Conservation (phyloP, 2,888 invertebrate species). For the Glomeris marginata region DNA sequence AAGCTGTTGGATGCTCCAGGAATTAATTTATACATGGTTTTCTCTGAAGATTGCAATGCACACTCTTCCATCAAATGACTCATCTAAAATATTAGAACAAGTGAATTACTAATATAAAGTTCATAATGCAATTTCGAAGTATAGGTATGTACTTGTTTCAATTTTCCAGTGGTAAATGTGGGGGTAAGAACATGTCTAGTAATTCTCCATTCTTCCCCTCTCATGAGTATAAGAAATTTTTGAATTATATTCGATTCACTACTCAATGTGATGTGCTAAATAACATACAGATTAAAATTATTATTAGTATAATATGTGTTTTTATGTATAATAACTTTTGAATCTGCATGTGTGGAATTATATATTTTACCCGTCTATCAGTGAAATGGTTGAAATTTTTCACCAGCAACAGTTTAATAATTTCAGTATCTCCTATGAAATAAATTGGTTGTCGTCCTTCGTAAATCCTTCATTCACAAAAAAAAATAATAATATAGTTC, state of each 20-base stretch:
- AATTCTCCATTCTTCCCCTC: constrained; percentile 5
- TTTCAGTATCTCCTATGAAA: not conserved
- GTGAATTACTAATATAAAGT: too few relatives aligned
- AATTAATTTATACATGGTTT: not conserved
- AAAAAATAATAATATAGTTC: too few relatives aligned
- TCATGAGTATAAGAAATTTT: not conserved
- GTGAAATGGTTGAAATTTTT: not conserved
- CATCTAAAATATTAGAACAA: constrained; percentile 3
- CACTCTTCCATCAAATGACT: constrained; percentile 2
- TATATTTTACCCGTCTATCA: not conserved
- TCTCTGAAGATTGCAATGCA: not conserved
- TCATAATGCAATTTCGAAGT: too few relatives aligned
- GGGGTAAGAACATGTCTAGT: constrained; percentile 3
- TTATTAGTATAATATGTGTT: not conserved
- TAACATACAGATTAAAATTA: not conserved
- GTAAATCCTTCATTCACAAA: too few relatives aligned
- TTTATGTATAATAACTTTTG: too few relatives aligned
- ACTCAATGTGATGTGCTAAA: not conserved
- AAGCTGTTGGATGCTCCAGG: not conserved
- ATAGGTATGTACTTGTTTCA: constrained; percentile 9
- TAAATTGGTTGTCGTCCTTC: not conserved
- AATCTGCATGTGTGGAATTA: too few relatives aligned
- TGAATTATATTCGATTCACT: not conserved
- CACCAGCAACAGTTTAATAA: not conserved
- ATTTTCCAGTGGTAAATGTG: constrained; percentile 10